phyloP scores from a whole-genome alignment of 2,797 vertebrate species.

The Pristis pectinata region DNA sequence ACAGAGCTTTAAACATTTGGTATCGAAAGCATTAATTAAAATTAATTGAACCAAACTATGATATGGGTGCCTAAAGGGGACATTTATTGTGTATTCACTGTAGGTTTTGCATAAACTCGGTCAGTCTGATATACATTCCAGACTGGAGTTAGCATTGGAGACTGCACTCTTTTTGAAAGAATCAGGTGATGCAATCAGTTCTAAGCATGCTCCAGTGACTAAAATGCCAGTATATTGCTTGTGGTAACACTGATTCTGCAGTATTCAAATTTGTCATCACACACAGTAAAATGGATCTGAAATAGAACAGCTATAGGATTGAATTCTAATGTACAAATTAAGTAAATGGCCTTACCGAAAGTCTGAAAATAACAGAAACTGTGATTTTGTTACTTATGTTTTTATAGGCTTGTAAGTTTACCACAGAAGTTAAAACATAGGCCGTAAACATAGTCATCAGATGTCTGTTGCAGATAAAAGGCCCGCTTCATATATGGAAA shows the following conservation, averaged over 20 bases:
- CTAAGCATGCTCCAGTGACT: neutral
- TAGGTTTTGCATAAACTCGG: neutral
- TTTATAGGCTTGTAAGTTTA: slow-evolving; percentile 36
- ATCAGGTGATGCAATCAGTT: neutral
- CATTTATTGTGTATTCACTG: neutral
- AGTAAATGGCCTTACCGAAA: neutral
- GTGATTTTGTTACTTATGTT: slow-evolving; percentile 38
- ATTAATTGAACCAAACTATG: neutral
- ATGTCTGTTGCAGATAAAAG: slow-evolving; percentile 37
- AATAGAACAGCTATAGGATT: slow-evolving; percentile 25
- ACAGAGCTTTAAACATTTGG: neutral
- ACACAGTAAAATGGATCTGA: slow-evolving; percentile 32
- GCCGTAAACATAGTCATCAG: slow-evolving; percentile 29
- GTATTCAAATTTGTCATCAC: slow-evolving; percentile 35
- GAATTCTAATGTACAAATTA: slow-evolving; percentile 34
- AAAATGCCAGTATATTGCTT: neutral
- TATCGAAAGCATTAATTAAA: neutral
- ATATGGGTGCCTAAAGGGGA: neutral
- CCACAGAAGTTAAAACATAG: slow-evolving; percentile 32
- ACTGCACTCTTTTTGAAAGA: slow-evolving; percentile 8
- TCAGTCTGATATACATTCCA: neutral
- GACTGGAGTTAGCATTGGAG: neutral
- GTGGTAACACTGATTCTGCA: neutral
- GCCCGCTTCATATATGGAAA: slow-evolving; percentile 27
- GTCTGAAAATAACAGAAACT: slow-evolving; percentile 13